A percentile compares a stretch with the other conserved stretches of the same genome.
Evolutionary conservation across 35 echinoderm and acorn worm species (phyloP).

Genomic region (Apostichopus californicus): DNA sequence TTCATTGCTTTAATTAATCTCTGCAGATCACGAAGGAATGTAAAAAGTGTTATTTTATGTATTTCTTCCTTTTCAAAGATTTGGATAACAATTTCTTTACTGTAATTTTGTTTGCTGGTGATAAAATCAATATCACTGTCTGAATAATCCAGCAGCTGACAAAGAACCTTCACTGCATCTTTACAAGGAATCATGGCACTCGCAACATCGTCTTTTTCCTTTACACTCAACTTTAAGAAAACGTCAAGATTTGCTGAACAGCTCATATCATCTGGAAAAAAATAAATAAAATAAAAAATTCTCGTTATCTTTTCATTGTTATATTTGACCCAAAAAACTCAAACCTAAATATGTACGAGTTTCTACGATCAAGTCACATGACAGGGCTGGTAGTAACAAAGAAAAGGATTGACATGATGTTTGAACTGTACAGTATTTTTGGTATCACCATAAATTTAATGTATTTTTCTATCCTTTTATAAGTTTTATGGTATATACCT

Average conservation of each 20-base stretch:
- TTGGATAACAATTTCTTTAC: neutral
- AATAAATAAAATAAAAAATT: neutral
- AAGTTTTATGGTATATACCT: too few species aligned
- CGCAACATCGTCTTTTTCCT: neutral
- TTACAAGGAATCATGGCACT: neutral
- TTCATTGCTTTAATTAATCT: neutral
- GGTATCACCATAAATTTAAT: too few species aligned
- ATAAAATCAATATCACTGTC: neutral
- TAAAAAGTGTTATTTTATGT: neutral
- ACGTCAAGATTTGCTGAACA: neutral
- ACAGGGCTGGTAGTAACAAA: too few species aligned
- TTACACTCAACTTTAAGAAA: neutral
- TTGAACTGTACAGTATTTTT: too few species aligned
- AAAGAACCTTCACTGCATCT: neutral
- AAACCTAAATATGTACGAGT: too few species aligned
- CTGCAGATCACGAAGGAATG: neutral
- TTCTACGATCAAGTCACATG: too few species aligned
- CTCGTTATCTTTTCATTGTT: neutral
- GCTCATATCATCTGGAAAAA: neutral
- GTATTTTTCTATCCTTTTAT: too few species aligned
- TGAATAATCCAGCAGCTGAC: neutral
- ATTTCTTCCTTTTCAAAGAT: neutral
- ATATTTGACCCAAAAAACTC: too few species aligned
- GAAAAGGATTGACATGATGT: too few species aligned
- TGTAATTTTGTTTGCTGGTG: neutral